Evolutionary conservation across 2,888 invertebrate species (phyloP).

Genomic region (Cinara cedri): DNA sequence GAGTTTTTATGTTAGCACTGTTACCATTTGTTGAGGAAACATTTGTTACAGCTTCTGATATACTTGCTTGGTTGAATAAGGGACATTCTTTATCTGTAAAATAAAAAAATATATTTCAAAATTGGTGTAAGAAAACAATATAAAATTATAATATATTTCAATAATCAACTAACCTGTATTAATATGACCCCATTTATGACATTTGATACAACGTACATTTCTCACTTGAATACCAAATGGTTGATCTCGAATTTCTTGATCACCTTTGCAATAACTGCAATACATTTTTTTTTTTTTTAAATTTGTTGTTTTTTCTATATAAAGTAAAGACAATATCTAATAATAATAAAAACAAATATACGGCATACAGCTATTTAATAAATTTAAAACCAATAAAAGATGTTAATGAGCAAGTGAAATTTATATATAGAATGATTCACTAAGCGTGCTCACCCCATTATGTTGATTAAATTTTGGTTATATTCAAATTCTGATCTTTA

Average conservation of each 20-base stretch:
- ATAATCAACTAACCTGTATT: conserved; percentile 76
- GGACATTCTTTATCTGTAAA: conserved; percentile 90
- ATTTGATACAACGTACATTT: conserved; percentile 98
- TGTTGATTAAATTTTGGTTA: no score
- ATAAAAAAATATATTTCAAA: conserved; percentile 19
- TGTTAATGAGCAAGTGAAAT: no score
- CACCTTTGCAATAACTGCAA: conserved; percentile 88
- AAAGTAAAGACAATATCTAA: conserved; percentile 10
- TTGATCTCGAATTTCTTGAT: conserved; percentile 96
- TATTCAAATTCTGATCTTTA: no score
- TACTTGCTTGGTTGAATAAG: conserved; percentile 80
- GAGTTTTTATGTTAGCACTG: conserved; percentile 34
- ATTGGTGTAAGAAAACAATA: background rate
- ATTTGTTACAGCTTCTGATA: conserved; percentile 62
- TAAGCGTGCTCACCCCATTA: no score
- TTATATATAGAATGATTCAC: no score
- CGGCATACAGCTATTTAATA: no score
- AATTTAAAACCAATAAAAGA: no score
- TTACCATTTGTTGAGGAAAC: conserved; percentile 54
- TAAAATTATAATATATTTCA: background rate
- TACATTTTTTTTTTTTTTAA: conserved; percentile 49
- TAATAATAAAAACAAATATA: no score
- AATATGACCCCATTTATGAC: conserved; percentile 99
- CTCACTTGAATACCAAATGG: conserved; percentile 97
- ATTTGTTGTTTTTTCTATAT: background rate